phyloP scores from a whole-genome alignment of 2,797 vertebrate species.

The Pseudotriccus pelzelni region DNA sequence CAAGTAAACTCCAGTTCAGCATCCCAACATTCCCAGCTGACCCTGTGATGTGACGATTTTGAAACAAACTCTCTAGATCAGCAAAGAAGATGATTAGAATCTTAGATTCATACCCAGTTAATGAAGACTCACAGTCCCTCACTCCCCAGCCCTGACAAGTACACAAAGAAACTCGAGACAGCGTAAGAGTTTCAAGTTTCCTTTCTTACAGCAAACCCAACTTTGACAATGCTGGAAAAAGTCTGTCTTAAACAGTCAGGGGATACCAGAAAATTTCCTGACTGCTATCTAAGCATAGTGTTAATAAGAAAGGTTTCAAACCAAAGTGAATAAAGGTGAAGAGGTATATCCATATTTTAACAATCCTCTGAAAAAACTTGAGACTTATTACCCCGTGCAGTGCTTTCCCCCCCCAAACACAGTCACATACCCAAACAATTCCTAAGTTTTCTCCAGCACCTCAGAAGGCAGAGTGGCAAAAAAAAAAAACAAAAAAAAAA shows the following conservation, averaged over 20 bases:
- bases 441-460: not conserved
- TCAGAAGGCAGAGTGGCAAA: conserved; percentile 1
- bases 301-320: not conserved
- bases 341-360: not conserved
- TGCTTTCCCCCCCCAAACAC: not conserved
- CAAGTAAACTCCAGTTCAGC: not conserved
- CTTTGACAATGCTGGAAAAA: not conserved
- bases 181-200: not conserved
- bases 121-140: not conserved
- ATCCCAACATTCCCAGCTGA: not conserved
- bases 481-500: not conserved
- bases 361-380: not conserved
- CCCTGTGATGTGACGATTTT: not conserved
- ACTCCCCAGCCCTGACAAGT: fast-evolving
- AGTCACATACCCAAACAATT: not conserved
- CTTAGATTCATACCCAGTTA: not conserved
- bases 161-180: not conserved
- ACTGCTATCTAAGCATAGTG: not conserved
- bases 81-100: not conserved
- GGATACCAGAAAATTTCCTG: not conserved
- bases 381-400: not conserved
- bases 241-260: fast-evolving
- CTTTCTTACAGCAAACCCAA: not conserved
- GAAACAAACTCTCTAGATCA: not conserved
- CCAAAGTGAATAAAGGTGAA: not conserved